Evolutionary conservation across 2,797 vertebrate species (phyloP), one percentile per base, ranked within the genome.

Genomic region (Poeciliopsis gracilis): DNA sequence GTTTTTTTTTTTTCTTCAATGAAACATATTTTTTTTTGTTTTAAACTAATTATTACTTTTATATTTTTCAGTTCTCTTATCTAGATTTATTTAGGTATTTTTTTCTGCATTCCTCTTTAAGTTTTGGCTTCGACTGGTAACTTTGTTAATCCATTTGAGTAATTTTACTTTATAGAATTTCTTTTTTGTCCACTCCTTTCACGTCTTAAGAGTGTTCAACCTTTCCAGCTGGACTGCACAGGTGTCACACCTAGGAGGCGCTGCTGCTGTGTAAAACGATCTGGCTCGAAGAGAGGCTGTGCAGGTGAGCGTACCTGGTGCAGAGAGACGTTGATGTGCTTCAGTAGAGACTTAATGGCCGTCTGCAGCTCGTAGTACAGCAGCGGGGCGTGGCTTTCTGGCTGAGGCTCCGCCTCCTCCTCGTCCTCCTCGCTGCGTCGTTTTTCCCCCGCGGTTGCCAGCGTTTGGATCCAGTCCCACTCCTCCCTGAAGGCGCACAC

Each of bases 401-500:
- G 78, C 78, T 87, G 88, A 85, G 95, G 95, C 77, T 45, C 91
- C 10, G 63, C 95, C 92, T 94, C 91, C 87, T 95, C 92, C 77
- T 90, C 72, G 71, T 96, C 97, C 94, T 95, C 94, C 89, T 91
- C 88, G 92, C 92, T 89, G 91, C 76, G 82, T 91, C 97, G 96
- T 90, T 70, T 84, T 18, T 90, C 87, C 6, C 96, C 88, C 15
- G 95, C 92, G 77, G 96, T 95, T 84, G 96, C 95, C 91, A 98
- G 94, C 51, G 89, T 96, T 96, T 97, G 97, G 94, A 99, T 95
- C 97, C 97, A 98, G 91, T 98, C 97, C 98, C 98, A 99, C 92
- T 99, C 98, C 89, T 98, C 97, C 95, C 98, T 99, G 95, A 71
- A 23, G 20, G 46, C 36, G 72, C 33, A 63, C 46, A 73, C 51